Conservation (phyloP, 35 echinoderm and acorn worm species). For the Heliocidaris erythrogramma region DNA sequence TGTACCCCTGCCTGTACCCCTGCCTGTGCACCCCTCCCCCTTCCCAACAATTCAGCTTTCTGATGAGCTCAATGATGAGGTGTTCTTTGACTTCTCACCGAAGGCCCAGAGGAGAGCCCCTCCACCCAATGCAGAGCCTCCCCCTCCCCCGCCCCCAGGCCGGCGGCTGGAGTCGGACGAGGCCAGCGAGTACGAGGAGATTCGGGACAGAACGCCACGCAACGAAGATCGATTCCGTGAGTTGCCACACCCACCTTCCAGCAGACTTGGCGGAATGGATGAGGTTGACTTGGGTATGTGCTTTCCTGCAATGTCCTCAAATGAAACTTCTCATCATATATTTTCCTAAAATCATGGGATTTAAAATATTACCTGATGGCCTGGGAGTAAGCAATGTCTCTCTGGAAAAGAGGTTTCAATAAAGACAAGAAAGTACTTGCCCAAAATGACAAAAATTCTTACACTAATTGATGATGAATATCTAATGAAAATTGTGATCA, state of each 20-base stretch:
- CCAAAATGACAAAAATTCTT: too few relatives aligned
- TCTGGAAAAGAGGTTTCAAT: too few relatives aligned
- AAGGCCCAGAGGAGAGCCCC: constrained; percentile 66
- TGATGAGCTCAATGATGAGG: constrained; percentile 91
- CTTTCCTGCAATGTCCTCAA: background rate
- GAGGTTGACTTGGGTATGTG: background rate
- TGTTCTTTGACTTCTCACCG: constrained; percentile 98
- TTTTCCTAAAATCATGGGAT: too few relatives aligned
- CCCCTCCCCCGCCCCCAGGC: constrained; percentile 20
- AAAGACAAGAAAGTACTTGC: too few relatives aligned
- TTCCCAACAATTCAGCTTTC: constrained; percentile 58
- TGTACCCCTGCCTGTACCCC: background rate
- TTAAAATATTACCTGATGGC: too few relatives aligned
- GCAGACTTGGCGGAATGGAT: background rate
- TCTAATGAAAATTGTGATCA: too few relatives aligned
- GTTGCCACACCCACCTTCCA: background rate
- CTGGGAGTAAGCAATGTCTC: too few relatives aligned
- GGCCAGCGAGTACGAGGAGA: constrained; percentile 57
- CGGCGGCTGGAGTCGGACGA: constrained; percentile 48
- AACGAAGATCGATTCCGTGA: background rate
- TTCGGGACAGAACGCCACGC: background rate
- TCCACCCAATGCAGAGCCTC: constrained; percentile 48
- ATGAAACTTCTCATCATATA: background rate
- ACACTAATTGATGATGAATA: too few relatives aligned
- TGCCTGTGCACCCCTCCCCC: background rate